phyloP scores from a whole-genome alignment of 2,113 vertebrate species.

The Taurulus bubalis region DNA sequence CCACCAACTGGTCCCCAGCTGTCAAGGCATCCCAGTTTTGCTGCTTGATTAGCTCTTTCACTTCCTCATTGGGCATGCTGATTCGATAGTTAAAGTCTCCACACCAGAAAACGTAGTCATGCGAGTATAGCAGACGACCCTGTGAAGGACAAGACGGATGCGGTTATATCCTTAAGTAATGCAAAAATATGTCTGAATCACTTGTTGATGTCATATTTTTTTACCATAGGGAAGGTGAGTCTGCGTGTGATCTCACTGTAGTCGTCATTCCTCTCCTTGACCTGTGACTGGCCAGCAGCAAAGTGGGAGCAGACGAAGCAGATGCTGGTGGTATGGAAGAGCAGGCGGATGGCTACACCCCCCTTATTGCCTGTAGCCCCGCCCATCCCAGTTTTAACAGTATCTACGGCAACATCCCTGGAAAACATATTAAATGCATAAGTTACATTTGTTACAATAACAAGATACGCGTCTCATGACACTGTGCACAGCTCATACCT shows the following conservation, averaged over 20 bases:
- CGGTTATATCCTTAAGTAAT: not conserved
- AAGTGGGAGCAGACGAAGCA: constrained; percentile 99
- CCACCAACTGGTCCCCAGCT: constrained; percentile 93
- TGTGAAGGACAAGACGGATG: constrained; percentile 61
- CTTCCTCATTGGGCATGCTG: constrained; percentile 94
- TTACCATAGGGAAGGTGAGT: constrained; percentile 96
- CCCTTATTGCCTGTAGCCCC: constrained; percentile 99
- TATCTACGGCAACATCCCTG: constrained; percentile 97
- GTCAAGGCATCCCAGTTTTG: constrained; percentile 95
- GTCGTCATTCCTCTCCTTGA: constrained; percentile 98
- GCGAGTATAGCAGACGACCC: constrained; percentile 96
- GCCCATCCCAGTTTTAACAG: constrained; percentile 99
- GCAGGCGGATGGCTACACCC: constrained; percentile 94
- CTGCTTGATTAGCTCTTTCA: constrained; percentile 94
- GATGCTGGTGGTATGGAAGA: constrained; percentile 98
- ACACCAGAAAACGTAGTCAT: constrained; percentile 99
- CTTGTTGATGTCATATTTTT: not conserved
- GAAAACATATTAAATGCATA: not conserved
- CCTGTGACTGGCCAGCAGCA: constrained; percentile 97
- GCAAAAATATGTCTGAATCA: not conserved
- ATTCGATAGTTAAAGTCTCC: constrained; percentile 99
- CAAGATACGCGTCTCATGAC: not conserved
- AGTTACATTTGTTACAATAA: not conserved
- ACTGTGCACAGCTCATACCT: constrained; percentile 83
- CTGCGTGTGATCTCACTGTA: constrained; percentile 94